Base-by-base conservation (phyloP, 1,140 invertebrate genomes). In the Calephelis virginiensis region DNA sequence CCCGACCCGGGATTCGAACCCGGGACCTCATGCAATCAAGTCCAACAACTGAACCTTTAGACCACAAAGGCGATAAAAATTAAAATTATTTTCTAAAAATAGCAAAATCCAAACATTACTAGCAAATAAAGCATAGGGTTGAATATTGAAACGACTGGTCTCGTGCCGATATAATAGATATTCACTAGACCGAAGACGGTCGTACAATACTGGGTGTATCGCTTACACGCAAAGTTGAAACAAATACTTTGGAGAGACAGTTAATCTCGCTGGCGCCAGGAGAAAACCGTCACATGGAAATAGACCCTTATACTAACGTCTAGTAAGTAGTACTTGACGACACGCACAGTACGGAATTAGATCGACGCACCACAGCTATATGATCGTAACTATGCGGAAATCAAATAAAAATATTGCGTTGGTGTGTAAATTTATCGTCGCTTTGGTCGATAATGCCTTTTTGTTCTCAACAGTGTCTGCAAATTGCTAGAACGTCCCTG, bases 361-460 rank as follows among this genome's bases (percentile, higher is more conserved):
- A 86, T 76, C 77, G 69, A 82, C 78, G 78, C 79, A 75, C 74
- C 73, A 74, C 76, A 64, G 75, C 78, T 80, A 84, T 82, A 85
- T 81, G 72, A 79, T 72, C 70, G 83, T 82, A 81, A 78, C 85
- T 83, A 90, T 82, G 86, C 88, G 88, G 86, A 90, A 89, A 83
- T 81, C 77, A 74, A 82, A 80, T 81, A 78, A 86, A 86, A 87
- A 83, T 73, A 76, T 81, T 74, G 79, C 85, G 85, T 86, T 73
- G 77, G 78, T 77, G 80, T 83, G 79, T 82, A 85, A 86, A 86
- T 90, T 88, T 84, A 86, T 85, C 77, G 83, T 84, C 76, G 73
- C 79, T 69, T 73, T 70, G 70, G 73, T 72, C 71, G 76, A 83
- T 85, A 79, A 82, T 84, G 81, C 77, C 73, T 71, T 77, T 84